A percentile compares a stretch with the other conserved stretches of the same genome.
phyloP scores from a whole-genome alignment of 1,140 invertebrate genomes.

The Danaus plexippus region DNA sequence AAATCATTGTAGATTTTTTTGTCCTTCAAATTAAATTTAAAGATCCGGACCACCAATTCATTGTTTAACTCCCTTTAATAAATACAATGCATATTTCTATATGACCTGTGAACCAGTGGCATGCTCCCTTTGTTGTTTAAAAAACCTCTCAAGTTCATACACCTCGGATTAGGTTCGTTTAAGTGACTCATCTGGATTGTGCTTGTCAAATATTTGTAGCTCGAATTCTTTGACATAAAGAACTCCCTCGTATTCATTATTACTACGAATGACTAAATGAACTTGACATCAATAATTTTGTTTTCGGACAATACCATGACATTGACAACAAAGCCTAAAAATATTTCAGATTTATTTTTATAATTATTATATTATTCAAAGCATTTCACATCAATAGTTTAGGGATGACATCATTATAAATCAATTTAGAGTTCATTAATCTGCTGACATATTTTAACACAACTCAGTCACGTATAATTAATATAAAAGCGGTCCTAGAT shows the following conservation, averaged over 20 bases:
- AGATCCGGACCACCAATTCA: conserved; percentile 40
- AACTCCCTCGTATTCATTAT: conserved; percentile 10
- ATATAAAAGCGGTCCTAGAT: conserved; percentile 45
- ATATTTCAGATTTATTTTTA: too few species aligned
- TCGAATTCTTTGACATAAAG: conserved; percentile 28
- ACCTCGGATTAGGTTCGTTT: conserved; percentile 50
- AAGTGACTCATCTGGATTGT: conserved; percentile 46
- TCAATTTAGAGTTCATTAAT: conserved; percentile 39
- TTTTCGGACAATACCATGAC: background rate
- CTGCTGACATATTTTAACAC: conserved; percentile 57
- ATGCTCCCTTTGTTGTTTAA: conserved; percentile 47
- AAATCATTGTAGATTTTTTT: conserved; percentile 47
- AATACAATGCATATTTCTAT: conserved; percentile 63
- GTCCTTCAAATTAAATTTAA: conserved; percentile 38
- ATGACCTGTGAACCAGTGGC: conserved; percentile 60
- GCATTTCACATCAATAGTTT: background rate
- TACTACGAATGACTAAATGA: conserved; percentile 4
- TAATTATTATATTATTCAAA: too few species aligned
- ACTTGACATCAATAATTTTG: conserved; percentile 10
- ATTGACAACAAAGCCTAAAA: too few species aligned
- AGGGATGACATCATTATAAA: conserved; percentile 26
- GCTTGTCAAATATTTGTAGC: conserved; percentile 42
- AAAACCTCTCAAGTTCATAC: conserved; percentile 50
- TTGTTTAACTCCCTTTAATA: conserved; percentile 44
- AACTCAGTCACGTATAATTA: conserved; percentile 63